Percentiles rank a stretch among this genome's conserved stretches.
Evolutionary conservation across 2,888 invertebrate genomes (phyloP).

Genomic region (Lasioglossum figueresi): DNA sequence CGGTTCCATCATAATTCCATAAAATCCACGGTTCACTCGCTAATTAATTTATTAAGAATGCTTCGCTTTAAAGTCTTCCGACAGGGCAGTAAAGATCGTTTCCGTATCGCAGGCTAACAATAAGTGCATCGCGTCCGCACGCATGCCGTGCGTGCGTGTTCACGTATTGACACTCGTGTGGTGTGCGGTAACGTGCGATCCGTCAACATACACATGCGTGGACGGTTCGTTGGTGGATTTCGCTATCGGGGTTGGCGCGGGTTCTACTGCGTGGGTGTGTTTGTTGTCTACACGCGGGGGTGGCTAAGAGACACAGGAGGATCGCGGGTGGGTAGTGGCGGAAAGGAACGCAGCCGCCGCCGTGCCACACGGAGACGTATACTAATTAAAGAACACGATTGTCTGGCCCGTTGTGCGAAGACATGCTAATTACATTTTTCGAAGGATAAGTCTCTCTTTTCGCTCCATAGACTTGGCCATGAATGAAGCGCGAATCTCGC

Average conservation of each 20-base stretch:
- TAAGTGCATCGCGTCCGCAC: conserved; percentile 3
- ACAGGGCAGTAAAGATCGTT: not conserved
- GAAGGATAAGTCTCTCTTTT: conserved; percentile 74
- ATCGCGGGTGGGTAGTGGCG: conserved; percentile 10
- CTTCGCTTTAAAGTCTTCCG: not conserved
- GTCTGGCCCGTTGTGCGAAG: conserved; percentile 77
- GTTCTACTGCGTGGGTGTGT: conserved; percentile 21
- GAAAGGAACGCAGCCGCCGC: conserved; percentile 41
- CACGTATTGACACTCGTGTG: conserved; percentile 59
- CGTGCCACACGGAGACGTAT: conserved; percentile 64
- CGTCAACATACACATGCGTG: conserved; percentile 24
- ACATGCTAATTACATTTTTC: conserved; percentile 83
- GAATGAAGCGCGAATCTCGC: conserved; percentile 74
- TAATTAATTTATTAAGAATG: not conserved
- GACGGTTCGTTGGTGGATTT: conserved; percentile 35
- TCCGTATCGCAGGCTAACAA: conserved; percentile 12
- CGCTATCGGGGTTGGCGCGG: conserved; percentile 12
- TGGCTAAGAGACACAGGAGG: conserved; percentile 35
- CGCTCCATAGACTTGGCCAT: conserved; percentile 58
- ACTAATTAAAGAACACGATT: conserved; percentile 80
- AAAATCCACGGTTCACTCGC: not conserved
- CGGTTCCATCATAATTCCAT: not conserved
- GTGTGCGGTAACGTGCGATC: conserved; percentile 47
- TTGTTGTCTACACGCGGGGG: conserved; percentile 31
- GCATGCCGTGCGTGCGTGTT: conserved; percentile 18